Base-by-base conservation (phyloP, 2,797 vertebrate genomes). In the Neomorphus geoffroyi region DNA sequence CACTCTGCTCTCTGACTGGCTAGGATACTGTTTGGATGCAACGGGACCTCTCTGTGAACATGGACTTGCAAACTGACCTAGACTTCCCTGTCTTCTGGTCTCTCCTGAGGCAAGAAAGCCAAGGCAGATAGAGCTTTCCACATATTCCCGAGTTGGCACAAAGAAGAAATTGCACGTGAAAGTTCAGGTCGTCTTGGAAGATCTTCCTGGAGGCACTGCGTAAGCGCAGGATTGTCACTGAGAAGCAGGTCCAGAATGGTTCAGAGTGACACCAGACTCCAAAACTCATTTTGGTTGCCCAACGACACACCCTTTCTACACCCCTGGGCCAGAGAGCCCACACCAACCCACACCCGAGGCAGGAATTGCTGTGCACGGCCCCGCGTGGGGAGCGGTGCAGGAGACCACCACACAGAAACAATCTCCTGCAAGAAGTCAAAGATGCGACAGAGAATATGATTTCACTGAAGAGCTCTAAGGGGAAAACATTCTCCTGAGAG, bases 291-390 rank as follows among this genome's bases (percentile, higher is more conserved):
- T 80, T 74, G 14, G 10, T 41, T 86, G 33, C 45, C 9, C 53
- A 71, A 82, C 1, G 3, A 22, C n/a, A 67, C 6, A 32, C 11
- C n/a, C 50, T 51, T 26, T 37, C 54, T 65, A 65, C 37, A 61
- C 2, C 0, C 1, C 39, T 0, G 0, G 13, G 11, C 10, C 39
- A 69, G 46, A 64, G 64, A 86, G 12, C 33, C 30, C 64, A 72
- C 8, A 30, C 6, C 11, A 65, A 14, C 3, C 16, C 22, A 73
- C 30, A 72, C 0, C 13, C 0, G 2, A 56, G 39, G 30, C 43
- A 91, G 80, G 53, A 77, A 13, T 11, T 11, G 41, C 35, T 35
- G 32, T 62, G 33, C 46, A 32, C 33, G 54, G 2, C 35, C 11
- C 37, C 30, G 37, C 3, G 6, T 18, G 56, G 39, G 27, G 13